These are phyloP conservation scores for Clupea harengus DNA, from an alignment of 2,113 vertebrate genomes.

Conservation along the genomic window DNA sequence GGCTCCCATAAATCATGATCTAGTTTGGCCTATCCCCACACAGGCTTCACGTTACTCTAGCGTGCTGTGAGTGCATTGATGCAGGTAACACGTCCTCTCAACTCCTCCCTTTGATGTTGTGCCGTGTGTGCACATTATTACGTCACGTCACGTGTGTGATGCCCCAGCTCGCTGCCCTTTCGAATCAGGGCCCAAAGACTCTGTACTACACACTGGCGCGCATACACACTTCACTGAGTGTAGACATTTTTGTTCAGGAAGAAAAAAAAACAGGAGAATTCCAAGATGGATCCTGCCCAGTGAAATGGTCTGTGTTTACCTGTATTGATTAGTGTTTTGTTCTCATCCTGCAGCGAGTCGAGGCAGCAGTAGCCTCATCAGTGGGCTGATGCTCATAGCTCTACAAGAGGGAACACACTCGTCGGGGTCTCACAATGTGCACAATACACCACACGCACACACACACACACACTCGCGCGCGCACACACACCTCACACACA, in stretches of 20 bases:
- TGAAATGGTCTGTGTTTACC: background rate
- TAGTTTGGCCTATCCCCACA: too few relatives aligned
- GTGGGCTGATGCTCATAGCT: conserved; percentile 33
- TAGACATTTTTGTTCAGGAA: too few relatives aligned
- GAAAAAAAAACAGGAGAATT: too few relatives aligned
- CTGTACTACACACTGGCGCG: background rate
- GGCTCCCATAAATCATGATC: too few relatives aligned
- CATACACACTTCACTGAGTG: background rate
- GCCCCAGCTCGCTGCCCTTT: too few relatives aligned
- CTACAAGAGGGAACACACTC: conserved; percentile 38
- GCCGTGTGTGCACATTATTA: too few relatives aligned
- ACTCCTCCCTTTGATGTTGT: too few relatives aligned
- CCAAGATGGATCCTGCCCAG: background rate
- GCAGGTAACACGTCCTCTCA: too few relatives aligned
- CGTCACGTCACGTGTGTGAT: too few relatives aligned
- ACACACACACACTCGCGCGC: background rate
- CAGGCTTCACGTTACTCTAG: too few relatives aligned
- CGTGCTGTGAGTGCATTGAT: too few relatives aligned
- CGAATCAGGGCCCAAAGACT: background rate
- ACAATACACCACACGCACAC: background rate
- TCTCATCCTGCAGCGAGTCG: background rate
- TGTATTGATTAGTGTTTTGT: background rate
- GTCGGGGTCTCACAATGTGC: background rate
- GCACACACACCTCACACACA: background rate
- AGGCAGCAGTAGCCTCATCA: background rate